A percentile compares a stretch with the other conserved stretches of the same genome.
phyloP scores from a whole-genome alignment of 2,888 invertebrate species.

The Drosophila quasianomalipes region DNA sequence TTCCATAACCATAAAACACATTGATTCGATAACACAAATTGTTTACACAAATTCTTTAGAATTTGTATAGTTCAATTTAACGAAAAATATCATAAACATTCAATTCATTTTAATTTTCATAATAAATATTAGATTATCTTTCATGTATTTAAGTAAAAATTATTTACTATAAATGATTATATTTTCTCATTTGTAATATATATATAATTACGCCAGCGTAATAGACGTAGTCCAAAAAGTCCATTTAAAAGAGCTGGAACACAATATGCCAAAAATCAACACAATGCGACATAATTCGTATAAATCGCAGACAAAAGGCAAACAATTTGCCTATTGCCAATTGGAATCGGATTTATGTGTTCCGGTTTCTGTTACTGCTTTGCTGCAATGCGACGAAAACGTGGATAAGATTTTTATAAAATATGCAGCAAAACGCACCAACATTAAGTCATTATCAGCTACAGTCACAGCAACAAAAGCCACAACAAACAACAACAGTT shows the following conservation, averaged over 20 bases:
- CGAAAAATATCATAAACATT: background rate
- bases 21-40: background rate
- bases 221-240: background rate
- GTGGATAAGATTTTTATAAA: constrained; percentile 47
- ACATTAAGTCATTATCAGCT: constrained; percentile 66
- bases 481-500: constrained; percentile 23
- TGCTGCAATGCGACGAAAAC: constrained; percentile 58
- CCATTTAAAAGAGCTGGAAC: background rate
- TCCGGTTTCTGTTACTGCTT: background rate
- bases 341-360: constrained; percentile 27
- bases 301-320: constrained; percentile 39
- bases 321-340: constrained; percentile 35
- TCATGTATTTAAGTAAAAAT: background rate
- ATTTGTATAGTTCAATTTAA: background rate
- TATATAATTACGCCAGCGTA: background rate
- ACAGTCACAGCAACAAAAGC: constrained; percentile 11
- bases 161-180: background rate
- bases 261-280: constrained; percentile 17
- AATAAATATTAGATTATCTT: background rate
- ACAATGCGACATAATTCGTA: constrained; percentile 52
- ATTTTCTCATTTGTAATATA: background rate
- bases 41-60: background rate
- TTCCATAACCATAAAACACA: too few relatives aligned
- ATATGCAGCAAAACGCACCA: constrained; percentile 52
- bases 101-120: background rate